These are phyloP conservation scores for Axinella damicornis DNA, from an alignment of 37 sponge, comb jelly and placozoan species.

Conservation along the genomic window DNA sequence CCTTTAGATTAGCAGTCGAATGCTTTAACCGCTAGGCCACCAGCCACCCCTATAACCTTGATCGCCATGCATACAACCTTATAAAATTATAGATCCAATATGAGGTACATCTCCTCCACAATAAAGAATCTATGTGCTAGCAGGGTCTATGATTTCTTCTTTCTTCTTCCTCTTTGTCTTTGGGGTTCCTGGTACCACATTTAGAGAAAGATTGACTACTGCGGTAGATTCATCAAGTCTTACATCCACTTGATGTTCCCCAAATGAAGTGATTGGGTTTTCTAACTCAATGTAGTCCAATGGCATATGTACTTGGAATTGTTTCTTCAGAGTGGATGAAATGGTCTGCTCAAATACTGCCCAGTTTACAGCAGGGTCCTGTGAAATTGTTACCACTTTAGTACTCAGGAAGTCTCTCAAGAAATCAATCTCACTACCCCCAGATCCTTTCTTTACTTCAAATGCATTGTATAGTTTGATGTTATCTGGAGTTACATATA, in stretches of 20 bases:
- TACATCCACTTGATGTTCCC: slow-evolving; percentile 31
- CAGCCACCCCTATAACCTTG: no score
- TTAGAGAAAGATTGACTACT: slow-evolving; percentile 14
- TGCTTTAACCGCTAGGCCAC: no score
- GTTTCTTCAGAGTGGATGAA: slow-evolving; percentile 34
- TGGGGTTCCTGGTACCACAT: slow-evolving; percentile 12
- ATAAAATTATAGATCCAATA: no score
- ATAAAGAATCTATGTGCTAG: no score
- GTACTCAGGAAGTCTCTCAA: slow-evolving; percentile 40
- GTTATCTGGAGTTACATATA: slow-evolving; percentile 80
- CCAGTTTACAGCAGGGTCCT: slow-evolving; percentile 38
- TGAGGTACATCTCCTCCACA: no score
- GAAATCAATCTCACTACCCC: background rate
- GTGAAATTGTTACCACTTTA: slow-evolving; percentile 38
- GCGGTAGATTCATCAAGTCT: slow-evolving; percentile 41
- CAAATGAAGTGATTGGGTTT: slow-evolving; percentile 51
- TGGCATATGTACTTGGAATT: slow-evolving; percentile 70
- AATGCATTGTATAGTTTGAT: slow-evolving; percentile 47
- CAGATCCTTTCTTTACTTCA: slow-evolving; percentile 32
- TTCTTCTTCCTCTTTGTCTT: slow-evolving; percentile 12
- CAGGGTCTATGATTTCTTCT: background rate
- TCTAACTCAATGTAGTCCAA: slow-evolving; percentile 68
- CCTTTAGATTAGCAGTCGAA: no score
- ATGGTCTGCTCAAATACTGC: slow-evolving; percentile 56
- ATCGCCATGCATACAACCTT: no score